Conservation (phyloP, 1,140 invertebrate species). For the Zeugodacus cucurbitae region DNA sequence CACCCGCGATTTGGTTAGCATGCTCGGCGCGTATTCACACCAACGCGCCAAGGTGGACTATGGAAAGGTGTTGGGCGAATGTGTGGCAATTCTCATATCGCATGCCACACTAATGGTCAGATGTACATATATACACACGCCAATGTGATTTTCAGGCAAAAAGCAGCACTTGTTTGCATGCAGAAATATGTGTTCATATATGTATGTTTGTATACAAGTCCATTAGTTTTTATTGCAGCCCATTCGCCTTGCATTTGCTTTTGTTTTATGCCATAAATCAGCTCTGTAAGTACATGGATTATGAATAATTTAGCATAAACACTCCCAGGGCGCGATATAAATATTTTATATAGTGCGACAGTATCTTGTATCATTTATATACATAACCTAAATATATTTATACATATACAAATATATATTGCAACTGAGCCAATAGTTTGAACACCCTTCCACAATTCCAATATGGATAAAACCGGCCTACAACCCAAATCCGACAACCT, state of each 20-base stretch:
- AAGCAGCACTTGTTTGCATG: neutral
- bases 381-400: no score
- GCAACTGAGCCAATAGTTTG: no score
- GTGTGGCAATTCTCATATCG: slow-evolving; percentile 10
- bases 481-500: no score
- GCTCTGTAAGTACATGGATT: neutral
- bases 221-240: neutral
- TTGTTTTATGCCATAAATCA: neutral
- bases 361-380: no score
- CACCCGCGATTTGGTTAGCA: neutral
- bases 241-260: neutral
- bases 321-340: neutral
- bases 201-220: neutral
- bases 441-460: no score
- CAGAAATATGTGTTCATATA: neutral
- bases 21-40: neutral
- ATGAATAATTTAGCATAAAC: neutral
- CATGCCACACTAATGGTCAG: neutral
- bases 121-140: neutral
- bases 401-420: no score
- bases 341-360: neutral
- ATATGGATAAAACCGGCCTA: no score
- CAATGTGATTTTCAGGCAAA: neutral
- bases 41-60: neutral
- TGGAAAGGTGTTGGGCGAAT: neutral